Base-by-base conservation (phyloP, 2,888 invertebrate genomes). In the Eupithecia dodoneata region DNA sequence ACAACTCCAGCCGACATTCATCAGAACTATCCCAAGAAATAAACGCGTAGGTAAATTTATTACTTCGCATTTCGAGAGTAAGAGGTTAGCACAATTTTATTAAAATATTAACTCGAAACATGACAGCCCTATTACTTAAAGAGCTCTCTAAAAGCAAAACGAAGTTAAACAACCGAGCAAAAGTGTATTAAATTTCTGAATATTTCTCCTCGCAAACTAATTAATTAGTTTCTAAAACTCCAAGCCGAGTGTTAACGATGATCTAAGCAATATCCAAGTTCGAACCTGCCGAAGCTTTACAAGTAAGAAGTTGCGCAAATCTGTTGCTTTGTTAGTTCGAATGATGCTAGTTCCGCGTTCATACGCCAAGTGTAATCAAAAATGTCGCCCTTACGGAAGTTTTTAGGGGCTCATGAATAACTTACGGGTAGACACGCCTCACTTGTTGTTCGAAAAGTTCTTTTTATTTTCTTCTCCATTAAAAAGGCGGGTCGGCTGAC, bases 371-470 rank as follows among this genome's bases (percentile, higher is more conserved):
- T 79, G 89, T 91, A 91, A 91, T 91, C 89, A 91, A 90, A 81
- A 92, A 90, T 89, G 88, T 89, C 87, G 85, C 83, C 80, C 87
- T 84, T 78, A 72, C 71, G 77, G 80, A 89, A 90, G 86, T 92
- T 91, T 88, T 88, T 86, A 86, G 89, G 86, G 84, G 84, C 87
- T 90, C 91, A 93, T 94, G 93, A 94, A 94, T 94, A 93, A 90
- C 89, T 92, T 91, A 92, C 88, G 84, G 86, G 84, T 83, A 83
- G 89, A 89, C 91, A 91, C 91, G 91, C 90, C 90, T 88, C 89
- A 90, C 92, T 93, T 93, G 93, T 93, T 93, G 92, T 93, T 92
- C 86, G 84, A 89, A 88, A 94, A 89, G 86, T 92, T 93, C 91
- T 47, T 90, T 93, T 93, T 92, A 91, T 93, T 92, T 93, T 91